These are phyloP conservation scores for Zaprionus vittiger DNA, from an alignment of 1,140 invertebrate genomes.

Conservation along the genomic window DNA sequence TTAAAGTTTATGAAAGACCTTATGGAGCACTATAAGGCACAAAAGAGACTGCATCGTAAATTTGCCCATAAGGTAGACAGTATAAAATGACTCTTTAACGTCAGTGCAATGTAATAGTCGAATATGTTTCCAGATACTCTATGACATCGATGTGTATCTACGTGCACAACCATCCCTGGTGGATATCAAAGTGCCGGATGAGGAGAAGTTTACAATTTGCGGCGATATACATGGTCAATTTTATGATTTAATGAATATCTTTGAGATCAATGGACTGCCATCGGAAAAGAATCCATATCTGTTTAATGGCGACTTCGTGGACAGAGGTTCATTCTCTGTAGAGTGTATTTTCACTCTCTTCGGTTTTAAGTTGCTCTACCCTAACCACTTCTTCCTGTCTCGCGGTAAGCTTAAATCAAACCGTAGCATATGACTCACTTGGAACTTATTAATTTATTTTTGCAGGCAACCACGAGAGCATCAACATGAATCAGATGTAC, in stretches of 20 bases:
- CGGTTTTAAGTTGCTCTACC: conserved; percentile 98
- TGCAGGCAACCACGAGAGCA: conserved; percentile 98
- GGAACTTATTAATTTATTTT: conserved; percentile 37
- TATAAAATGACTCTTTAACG: background rate
- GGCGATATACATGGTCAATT: conserved; percentile 99
- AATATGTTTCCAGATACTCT: conserved; percentile 90
- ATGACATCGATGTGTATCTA: conserved; percentile 95
- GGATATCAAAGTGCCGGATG: conserved; percentile 94
- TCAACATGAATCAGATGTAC: conserved; percentile 99
- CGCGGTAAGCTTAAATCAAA: conserved; percentile 89
- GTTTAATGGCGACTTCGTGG: conserved; percentile 94
- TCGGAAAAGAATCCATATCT: conserved; percentile 97
- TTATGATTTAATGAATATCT: conserved; percentile 99
- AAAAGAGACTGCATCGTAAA: conserved; percentile 97
- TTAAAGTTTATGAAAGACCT: conserved; percentile 93
- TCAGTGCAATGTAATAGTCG: background rate
- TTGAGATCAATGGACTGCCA: conserved; percentile 97
- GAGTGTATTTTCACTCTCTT: conserved; percentile 99
- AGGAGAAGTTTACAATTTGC: conserved; percentile 98
- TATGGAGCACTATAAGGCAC: conserved; percentile 95
- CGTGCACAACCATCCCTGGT: conserved; percentile 94
- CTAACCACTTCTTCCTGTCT: conserved; percentile 98
- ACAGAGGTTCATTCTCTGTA: conserved; percentile 99
- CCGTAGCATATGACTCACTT: background rate
- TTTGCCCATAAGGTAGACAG: conserved; percentile 96